Conservation (phyloP, 2,797 vertebrate species). For the Cirrhinus mrigala region DNA sequence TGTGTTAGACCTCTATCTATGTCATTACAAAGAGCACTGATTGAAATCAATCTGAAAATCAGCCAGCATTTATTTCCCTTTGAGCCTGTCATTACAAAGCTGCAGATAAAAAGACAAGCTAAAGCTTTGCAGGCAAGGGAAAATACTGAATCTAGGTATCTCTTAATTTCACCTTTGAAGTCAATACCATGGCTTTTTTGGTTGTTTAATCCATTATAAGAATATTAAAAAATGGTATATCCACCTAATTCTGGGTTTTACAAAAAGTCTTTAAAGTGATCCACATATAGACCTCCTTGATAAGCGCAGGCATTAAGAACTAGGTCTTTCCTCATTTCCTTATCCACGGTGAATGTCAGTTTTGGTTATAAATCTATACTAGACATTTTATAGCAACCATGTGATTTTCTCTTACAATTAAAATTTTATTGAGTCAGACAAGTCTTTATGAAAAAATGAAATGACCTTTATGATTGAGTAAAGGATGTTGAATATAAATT, state of each 20-base stretch:
- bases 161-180: constrained; percentile 35
- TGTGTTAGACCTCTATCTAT: constrained; percentile 47
- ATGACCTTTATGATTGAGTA: not conserved
- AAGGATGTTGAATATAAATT: not conserved
- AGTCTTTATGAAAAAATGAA: not conserved
- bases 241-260: not conserved
- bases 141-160: constrained; percentile 15
- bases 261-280: constrained; percentile 14
- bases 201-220: constrained; percentile 16
- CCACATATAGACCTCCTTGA: not conserved
- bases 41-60: constrained; percentile 64
- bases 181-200: constrained; percentile 12
- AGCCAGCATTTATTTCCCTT: constrained; percentile 53
- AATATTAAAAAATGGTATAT: constrained; percentile 15
- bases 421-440: not conserved
- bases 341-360: not conserved
- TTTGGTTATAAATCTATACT: not conserved
- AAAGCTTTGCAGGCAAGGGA: constrained; percentile 36
- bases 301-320: not conserved
- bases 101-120: constrained; percentile 44
- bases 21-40: constrained; percentile 59
- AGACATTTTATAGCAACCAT: constrained; percentile 9
- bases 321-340: constrained; percentile 5
- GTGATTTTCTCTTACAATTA: not conserved
- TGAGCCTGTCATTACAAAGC: constrained; percentile 49